These are phyloP conservation scores for Stichodactyla mertensii DNA, from an alignment of 64 coral and sea anemone species.

Conservation along the genomic window DNA sequence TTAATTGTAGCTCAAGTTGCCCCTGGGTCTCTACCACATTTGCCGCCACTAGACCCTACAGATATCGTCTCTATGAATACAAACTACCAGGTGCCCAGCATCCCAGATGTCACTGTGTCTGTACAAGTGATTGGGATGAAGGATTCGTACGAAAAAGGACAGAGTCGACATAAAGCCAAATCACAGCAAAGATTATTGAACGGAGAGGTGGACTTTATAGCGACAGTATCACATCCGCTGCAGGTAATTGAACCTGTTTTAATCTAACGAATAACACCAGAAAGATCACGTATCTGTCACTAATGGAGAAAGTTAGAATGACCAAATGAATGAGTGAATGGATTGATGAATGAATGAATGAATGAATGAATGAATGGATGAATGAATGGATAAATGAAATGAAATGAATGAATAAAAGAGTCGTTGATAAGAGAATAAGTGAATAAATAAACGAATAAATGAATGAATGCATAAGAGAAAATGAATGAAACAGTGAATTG, in stretches of 20 bases:
- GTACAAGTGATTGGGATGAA: slow-evolving; percentile 67
- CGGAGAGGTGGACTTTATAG: slow-evolving; percentile 67
- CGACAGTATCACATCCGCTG: slow-evolving; percentile 52
- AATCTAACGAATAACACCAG: too few relatives aligned
- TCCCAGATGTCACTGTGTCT: not conserved
- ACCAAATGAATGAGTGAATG: too few relatives aligned
- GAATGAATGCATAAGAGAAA: too few relatives aligned
- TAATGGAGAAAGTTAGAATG: too few relatives aligned
- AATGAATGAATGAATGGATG: too few relatives aligned
- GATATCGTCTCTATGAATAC: not conserved
- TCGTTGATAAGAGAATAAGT: too few relatives aligned
- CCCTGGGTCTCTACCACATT: not conserved
- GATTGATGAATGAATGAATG: too few relatives aligned
- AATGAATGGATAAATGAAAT: too few relatives aligned
- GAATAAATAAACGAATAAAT: too few relatives aligned
- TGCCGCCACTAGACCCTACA: not conserved
- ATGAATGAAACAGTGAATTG: not conserved
- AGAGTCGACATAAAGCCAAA: slow-evolving; percentile 81
- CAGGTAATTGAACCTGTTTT: slow-evolving; percentile 39
- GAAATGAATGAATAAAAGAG: too few relatives aligned
- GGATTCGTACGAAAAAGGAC: slow-evolving; percentile 75
- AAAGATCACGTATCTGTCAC: too few relatives aligned
- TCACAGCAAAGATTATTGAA: slow-evolving; percentile 77
- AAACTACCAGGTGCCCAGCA: not conserved
- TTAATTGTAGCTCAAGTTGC: not conserved